phyloP scores from a whole-genome alignment of 1,140 invertebrate species.

The Chionoecetes opilio region DNA sequence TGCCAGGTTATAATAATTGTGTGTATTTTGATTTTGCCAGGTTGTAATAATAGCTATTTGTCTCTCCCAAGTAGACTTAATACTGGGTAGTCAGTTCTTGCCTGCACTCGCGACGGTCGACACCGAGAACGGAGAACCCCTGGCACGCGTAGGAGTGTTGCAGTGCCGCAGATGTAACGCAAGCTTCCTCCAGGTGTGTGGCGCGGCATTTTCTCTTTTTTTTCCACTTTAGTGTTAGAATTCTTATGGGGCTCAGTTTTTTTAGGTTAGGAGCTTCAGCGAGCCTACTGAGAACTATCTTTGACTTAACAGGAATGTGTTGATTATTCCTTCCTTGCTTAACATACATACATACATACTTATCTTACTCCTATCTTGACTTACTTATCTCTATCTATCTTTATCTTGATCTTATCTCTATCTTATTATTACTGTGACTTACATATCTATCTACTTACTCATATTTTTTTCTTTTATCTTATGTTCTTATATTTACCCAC shows the following conservation, averaged over 20 bases:
- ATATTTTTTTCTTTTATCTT: too few species aligned
- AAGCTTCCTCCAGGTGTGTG: conserved; percentile 67
- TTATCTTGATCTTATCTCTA: background rate
- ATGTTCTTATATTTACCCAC: too few species aligned
- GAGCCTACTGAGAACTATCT: too few species aligned
- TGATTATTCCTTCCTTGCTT: too few species aligned
- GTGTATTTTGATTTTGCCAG: too few species aligned
- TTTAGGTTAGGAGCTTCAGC: too few species aligned
- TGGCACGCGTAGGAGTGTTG: conserved; percentile 62
- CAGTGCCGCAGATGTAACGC: conserved; percentile 69
- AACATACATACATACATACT: background rate
- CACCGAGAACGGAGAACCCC: conserved; percentile 61
- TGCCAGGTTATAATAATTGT: background rate
- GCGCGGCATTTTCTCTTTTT: background rate
- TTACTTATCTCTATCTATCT: background rate
- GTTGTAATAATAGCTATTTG: conserved; percentile 42
- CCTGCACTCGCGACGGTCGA: conserved; percentile 71
- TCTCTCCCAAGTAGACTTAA: conserved; percentile 64
- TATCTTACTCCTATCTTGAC: background rate
- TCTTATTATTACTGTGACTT: too few species aligned
- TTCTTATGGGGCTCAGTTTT: too few species aligned
- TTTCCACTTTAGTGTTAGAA: too few species aligned
- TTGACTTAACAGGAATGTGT: too few species aligned
- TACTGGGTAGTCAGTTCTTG: conserved; percentile 76
- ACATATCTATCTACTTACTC: too few species aligned